Evolutionary conservation across 2,888 invertebrate species (phyloP).

Genomic region (Eristalinus aeneus): DNA sequence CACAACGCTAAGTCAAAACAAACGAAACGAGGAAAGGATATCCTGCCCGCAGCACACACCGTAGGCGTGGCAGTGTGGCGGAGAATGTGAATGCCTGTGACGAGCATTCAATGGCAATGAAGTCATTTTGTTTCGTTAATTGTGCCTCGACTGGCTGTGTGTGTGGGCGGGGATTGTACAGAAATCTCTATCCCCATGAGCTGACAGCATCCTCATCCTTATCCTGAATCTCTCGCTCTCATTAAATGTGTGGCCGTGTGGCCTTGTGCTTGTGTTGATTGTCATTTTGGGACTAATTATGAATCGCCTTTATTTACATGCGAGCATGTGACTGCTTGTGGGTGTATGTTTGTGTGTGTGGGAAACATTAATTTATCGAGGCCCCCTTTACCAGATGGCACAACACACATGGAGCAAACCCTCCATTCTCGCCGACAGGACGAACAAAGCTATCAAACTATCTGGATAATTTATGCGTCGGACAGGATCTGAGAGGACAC

Average conservation of each 20-base stretch:
- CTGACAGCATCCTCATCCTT: background rate
- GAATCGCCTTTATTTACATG: slow-evolving; percentile 54
- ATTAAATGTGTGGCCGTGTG: slow-evolving; percentile 6
- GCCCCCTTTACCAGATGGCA: background rate
- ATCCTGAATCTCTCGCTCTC: background rate
- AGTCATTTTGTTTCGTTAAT: slow-evolving; percentile 58
- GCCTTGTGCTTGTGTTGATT: slow-evolving; percentile 13
- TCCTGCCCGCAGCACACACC: background rate
- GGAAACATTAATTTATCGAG: background rate
- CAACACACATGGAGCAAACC: background rate
- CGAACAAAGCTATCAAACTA: slow-evolving; percentile 41
- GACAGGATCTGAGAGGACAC: slow-evolving; percentile 22
- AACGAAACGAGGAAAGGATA: slow-evolving; percentile 20
- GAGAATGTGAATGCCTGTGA: background rate
- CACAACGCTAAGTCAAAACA: background rate
- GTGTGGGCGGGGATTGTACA: background rate
- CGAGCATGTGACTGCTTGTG: background rate
- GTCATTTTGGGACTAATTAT: slow-evolving; percentile 62
- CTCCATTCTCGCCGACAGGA: background rate
- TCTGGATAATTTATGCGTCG: slow-evolving; percentile 27
- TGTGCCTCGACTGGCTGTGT: slow-evolving; percentile 24
- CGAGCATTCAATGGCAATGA: slow-evolving; percentile 35
- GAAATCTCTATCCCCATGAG: background rate
- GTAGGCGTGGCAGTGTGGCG: background rate
- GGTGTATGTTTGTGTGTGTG: background rate